A percentile compares a stretch with the other conserved stretches of the same genome.
Evolutionary conservation across 2,113 vertebrate genomes (phyloP).

Genomic region (Stegostoma tigrinum): DNA sequence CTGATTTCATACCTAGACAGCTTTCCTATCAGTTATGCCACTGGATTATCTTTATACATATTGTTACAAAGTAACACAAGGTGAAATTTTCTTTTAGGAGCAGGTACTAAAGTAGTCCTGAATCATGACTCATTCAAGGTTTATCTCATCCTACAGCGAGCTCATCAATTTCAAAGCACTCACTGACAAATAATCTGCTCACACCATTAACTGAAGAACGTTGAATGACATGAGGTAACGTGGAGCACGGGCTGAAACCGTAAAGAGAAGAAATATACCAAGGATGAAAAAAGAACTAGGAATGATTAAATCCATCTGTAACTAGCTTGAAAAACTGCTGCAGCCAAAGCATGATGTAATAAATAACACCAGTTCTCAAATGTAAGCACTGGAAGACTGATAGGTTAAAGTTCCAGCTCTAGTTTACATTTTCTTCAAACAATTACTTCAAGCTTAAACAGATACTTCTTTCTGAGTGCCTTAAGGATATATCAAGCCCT

Average conservation of each 20-base stretch:
- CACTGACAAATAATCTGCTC: background rate
- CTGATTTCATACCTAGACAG: background rate
- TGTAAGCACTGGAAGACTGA: background rate
- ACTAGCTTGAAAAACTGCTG: background rate
- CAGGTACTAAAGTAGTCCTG: background rate
- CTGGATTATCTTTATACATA: background rate
- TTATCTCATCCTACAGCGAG: background rate
- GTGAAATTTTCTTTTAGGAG: background rate
- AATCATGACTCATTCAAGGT: background rate
- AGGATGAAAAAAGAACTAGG: background rate
- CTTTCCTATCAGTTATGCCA: background rate
- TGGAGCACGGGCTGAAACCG: background rate
- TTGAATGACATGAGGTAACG: background rate
- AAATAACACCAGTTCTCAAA: background rate
- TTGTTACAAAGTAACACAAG: background rate
- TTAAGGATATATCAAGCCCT: conserved; percentile 35
- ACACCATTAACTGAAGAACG: background rate
- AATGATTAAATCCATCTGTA: conserved; percentile 30
- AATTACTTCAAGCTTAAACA: conserved; percentile 37
- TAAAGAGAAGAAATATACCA: conserved; percentile 8
- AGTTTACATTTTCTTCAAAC: conserved; percentile 31
- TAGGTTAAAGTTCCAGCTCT: conserved; percentile 22
- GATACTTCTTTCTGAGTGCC: background rate
- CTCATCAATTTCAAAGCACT: background rate
- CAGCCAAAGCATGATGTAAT: conserved; percentile 25